Conservation (phyloP, 2,888 invertebrate genomes). For the Andrena praecox region DNA sequence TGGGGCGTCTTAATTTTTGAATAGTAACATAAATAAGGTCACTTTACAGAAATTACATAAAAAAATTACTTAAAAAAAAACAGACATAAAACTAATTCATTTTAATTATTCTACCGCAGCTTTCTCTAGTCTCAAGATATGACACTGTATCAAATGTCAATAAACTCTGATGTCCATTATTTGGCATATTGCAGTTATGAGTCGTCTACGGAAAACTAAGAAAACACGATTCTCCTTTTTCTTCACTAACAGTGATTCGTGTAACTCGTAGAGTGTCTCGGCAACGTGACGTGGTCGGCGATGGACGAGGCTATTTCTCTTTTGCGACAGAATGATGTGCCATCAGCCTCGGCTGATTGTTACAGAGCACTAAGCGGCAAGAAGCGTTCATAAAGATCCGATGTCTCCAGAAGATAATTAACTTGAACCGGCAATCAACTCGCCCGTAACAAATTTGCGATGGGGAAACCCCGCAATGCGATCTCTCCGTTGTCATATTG, state of each 20-base stretch:
- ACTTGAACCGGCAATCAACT: constrained; percentile 59
- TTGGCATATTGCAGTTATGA: too few relatives aligned
- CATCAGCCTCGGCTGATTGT: constrained; percentile 29
- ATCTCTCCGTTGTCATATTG: constrained; percentile 37
- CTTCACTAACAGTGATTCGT: neutral
- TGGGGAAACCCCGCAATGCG: constrained; percentile 55
- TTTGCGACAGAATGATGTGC: neutral
- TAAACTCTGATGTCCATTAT: too few relatives aligned
- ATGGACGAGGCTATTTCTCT: constrained; percentile 1
- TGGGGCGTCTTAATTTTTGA: too few relatives aligned
- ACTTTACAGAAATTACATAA: too few relatives aligned
- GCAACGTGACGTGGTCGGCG: neutral
- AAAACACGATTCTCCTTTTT: neutral
- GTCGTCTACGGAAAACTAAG: too few relatives aligned
- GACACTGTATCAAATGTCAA: too few relatives aligned
- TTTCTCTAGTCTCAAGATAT: too few relatives aligned
- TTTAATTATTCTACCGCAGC: too few relatives aligned
- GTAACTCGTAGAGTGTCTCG: neutral
- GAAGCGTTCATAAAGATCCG: constrained; percentile 49
- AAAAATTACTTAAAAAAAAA: too few relatives aligned
- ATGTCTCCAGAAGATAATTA: constrained; percentile 59
- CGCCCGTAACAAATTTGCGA: constrained; percentile 57
- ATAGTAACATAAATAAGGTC: too few relatives aligned
- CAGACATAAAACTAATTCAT: too few relatives aligned
- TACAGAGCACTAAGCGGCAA: constrained; percentile 10